A percentile compares a stretch with the other conserved stretches of the same genome.
Evolutionary conservation across 2,888 invertebrate species (phyloP).

Genomic region (Pasiphila rectangulata): DNA sequence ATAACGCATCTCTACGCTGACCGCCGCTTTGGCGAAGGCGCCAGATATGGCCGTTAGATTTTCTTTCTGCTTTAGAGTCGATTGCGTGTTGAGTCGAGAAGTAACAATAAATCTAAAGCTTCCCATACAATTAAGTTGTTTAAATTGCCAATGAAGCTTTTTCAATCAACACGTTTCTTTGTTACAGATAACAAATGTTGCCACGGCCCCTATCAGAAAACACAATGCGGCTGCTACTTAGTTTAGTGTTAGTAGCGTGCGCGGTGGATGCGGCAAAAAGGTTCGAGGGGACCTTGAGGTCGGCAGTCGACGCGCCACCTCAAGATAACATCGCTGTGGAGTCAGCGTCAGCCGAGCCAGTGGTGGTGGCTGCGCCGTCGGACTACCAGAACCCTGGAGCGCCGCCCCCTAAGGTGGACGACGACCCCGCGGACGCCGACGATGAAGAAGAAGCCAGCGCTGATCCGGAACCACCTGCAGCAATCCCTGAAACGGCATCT

Average conservation of each 20-base stretch:
- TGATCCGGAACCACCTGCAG: slow-evolving; percentile 46
- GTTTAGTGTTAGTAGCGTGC: slow-evolving; percentile 69
- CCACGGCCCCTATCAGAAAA: slow-evolving; percentile 64
- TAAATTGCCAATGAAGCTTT: slow-evolving; percentile 51
- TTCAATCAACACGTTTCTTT: slow-evolving; percentile 61
- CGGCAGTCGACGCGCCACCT: slow-evolving; percentile 73
- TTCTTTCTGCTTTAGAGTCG: slow-evolving; percentile 39
- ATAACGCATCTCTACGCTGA: slow-evolving; percentile 18
- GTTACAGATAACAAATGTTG: slow-evolving; percentile 75
- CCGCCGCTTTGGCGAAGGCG: slow-evolving; percentile 34
- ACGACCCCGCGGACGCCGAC: slow-evolving; percentile 29
- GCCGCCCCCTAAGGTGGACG: slow-evolving; percentile 48
- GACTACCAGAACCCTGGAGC: slow-evolving; percentile 70
- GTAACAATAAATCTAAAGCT: slow-evolving; percentile 49
- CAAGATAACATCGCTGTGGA: slow-evolving; percentile 75
- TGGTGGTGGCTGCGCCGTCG: slow-evolving; percentile 68
- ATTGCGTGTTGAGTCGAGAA: slow-evolving; percentile 51
- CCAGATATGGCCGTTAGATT: slow-evolving; percentile 43
- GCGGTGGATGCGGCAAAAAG: slow-evolving; percentile 73
- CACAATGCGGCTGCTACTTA: slow-evolving; percentile 72
- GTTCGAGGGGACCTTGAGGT: slow-evolving; percentile 71
- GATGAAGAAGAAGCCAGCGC: slow-evolving; percentile 33
- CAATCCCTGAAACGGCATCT: slow-evolving; percentile 70
- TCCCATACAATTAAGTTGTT: slow-evolving; percentile 56
- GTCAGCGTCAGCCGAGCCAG: slow-evolving; percentile 68